phyloP scores from a whole-genome alignment of 1,140 invertebrate species.

The Forficula auricularia region DNA sequence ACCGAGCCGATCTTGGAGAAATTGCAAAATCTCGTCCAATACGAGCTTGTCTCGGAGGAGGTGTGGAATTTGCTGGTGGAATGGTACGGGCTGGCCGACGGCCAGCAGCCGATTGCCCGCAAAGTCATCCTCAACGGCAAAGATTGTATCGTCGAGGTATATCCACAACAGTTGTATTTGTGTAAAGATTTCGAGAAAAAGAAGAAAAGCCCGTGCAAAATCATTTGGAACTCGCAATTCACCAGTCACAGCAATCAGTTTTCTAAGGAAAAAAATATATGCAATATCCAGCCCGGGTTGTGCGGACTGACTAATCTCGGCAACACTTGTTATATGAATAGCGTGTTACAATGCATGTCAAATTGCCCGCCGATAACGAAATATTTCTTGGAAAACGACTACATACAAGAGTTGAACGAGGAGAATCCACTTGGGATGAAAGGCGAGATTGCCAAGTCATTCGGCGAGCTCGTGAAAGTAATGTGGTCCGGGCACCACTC shows the following conservation, averaged over 20 bases:
- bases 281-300: slow-evolving; percentile 26
- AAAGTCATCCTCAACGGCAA: slow-evolving; percentile 23
- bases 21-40: slow-evolving; percentile 31
- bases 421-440: slow-evolving; percentile 43
- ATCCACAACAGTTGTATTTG: slow-evolving; percentile 32
- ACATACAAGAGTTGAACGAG: slow-evolving; percentile 35
- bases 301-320: slow-evolving; percentile 70
- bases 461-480: slow-evolving; percentile 36
- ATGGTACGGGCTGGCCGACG: slow-evolving; percentile 26
- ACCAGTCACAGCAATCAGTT: not conserved
- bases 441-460: slow-evolving; percentile 41
- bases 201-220: slow-evolving; percentile 22
- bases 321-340: slow-evolving; percentile 78
- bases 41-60: slow-evolving; percentile 27
- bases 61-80: slow-evolving; percentile 27
- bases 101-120: slow-evolving; percentile 24
- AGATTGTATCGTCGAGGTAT: slow-evolving; percentile 32
- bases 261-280: not conserved
- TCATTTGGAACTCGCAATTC: slow-evolving; percentile 14
- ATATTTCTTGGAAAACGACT: slow-evolving; percentile 28
- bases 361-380: slow-evolving; percentile 31
- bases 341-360: slow-evolving; percentile 42
- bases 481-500: slow-evolving; percentile 38
- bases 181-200: slow-evolving; percentile 28
- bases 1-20: slow-evolving; percentile 25